Percentiles rank a stretch among this genome's conserved stretches.
Conservation (phyloP, 2,797 vertebrate species). For the Psittacula echo region DNA sequence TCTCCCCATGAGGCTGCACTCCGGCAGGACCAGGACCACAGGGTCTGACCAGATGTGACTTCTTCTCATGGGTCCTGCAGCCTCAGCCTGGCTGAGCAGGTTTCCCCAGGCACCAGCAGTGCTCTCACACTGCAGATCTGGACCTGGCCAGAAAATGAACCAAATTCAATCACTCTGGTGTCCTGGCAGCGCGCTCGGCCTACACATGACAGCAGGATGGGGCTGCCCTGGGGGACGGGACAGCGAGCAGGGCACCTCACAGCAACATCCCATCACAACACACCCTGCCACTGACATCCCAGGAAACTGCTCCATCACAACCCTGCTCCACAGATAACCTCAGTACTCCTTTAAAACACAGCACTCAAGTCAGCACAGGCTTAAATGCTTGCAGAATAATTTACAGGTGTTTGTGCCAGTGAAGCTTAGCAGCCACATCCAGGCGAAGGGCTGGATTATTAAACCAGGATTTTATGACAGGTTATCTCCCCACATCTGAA, state of each 20-base stretch:
- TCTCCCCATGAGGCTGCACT: background rate
- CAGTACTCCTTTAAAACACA: background rate
- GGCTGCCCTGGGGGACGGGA: background rate
- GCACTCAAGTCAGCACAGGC: background rate
- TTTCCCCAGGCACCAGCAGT: background rate
- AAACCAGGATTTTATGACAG: background rate
- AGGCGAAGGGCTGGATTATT: background rate
- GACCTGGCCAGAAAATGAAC: background rate
- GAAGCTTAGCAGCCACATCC: background rate
- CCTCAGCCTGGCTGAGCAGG: background rate
- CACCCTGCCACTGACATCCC: background rate
- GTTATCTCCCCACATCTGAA: background rate
- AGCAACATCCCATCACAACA: background rate
- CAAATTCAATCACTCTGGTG: background rate
- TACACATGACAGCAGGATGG: rapidly evolving
- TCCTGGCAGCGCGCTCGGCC: background rate
- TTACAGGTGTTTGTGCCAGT: background rate
- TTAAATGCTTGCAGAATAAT: background rate
- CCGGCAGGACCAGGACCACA: background rate
- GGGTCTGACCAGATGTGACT: background rate
- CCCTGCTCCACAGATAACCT: background rate
- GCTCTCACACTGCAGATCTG: background rate
- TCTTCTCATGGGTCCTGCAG: background rate
- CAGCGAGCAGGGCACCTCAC: rapidly evolving
- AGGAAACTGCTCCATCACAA: background rate